phyloP scores from a whole-genome alignment of 2,888 invertebrate species.

The Sphaeridia pumilis region DNA sequence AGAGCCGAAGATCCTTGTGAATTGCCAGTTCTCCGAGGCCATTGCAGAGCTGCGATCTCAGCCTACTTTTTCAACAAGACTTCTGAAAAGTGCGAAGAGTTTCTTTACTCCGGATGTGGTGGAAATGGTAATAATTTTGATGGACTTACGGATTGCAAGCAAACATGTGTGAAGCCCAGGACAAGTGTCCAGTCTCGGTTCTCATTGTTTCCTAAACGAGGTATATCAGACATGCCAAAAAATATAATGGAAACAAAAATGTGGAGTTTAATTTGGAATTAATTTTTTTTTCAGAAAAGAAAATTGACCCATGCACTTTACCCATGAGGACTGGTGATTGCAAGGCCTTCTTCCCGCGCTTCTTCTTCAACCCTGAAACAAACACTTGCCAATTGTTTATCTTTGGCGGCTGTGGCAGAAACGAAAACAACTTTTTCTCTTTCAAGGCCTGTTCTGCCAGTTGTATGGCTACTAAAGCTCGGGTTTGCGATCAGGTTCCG shows the following conservation, averaged over 20 bases:
- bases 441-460: conserved; percentile 27
- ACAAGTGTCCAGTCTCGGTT: background rate
- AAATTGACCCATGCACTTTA: conserved; percentile 11
- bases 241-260: too few relatives aligned
- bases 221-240: background rate
- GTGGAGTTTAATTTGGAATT: conserved; percentile 3
- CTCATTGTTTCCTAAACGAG: background rate
- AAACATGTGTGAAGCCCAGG: background rate
- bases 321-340: conserved; percentile 12
- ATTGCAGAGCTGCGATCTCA: conserved; percentile 25
- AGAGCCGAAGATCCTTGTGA: conserved; percentile 5
- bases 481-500: conserved; percentile 7
- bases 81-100: conserved; percentile 23
- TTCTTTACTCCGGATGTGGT: conserved; percentile 26
- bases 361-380: conserved; percentile 12
- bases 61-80: conserved; percentile 25
- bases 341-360: conserved; percentile 12
- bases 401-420: conserved; percentile 38
- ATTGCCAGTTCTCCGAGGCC: conserved; percentile 19
- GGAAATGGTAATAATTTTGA: conserved; percentile 12
- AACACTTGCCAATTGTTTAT: conserved; percentile 28
- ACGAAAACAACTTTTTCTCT: conserved; percentile 37
- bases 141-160: background rate
- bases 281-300: background rate
- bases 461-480: conserved; percentile 2